Conservation (phyloP, 2,113 vertebrate species). For the Cephalopterus ornatus region DNA sequence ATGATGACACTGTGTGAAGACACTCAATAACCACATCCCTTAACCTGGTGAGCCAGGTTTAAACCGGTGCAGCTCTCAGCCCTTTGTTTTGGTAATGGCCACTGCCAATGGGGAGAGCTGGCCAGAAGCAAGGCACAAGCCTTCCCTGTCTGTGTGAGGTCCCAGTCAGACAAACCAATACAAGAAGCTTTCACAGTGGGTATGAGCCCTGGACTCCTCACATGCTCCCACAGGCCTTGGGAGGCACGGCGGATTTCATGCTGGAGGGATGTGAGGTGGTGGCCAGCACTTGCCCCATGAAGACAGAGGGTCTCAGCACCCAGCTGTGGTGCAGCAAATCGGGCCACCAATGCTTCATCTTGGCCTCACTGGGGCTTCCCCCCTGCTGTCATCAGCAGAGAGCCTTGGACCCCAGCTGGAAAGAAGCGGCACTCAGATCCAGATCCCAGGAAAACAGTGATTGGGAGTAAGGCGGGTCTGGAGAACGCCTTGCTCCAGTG, state of each 20-base stretch:
- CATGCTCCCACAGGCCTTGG: rapidly evolving
- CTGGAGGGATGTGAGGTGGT: not conserved
- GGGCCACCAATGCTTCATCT: not conserved
- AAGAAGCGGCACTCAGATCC: rapidly evolving
- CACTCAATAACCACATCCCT: not conserved
- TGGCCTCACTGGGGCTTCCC: not conserved
- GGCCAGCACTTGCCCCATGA: not conserved
- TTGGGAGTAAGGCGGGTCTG: rapidly evolving
- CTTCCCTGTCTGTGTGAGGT: not conserved
- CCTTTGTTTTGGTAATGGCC: not conserved
- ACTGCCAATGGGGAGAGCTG: not conserved
- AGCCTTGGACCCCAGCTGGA: not conserved
- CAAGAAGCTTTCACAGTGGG: not conserved
- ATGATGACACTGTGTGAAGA: not conserved
- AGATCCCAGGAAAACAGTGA: not conserved
- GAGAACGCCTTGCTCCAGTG: rapidly evolving
- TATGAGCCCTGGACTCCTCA: not conserved
- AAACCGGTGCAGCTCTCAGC: not conserved
- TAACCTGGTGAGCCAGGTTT: not conserved
- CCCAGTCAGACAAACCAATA: not conserved
- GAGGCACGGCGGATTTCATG: rapidly evolving
- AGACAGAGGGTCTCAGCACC: not conserved
- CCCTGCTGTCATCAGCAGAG: not conserved
- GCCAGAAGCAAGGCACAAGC: not conserved
- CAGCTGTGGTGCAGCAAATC: not conserved